A percentile compares a stretch with the other conserved stretches of the same genome.
Evolutionary conservation across 2,113 vertebrate genomes (phyloP).

Genomic region (Anguilla japonica): DNA sequence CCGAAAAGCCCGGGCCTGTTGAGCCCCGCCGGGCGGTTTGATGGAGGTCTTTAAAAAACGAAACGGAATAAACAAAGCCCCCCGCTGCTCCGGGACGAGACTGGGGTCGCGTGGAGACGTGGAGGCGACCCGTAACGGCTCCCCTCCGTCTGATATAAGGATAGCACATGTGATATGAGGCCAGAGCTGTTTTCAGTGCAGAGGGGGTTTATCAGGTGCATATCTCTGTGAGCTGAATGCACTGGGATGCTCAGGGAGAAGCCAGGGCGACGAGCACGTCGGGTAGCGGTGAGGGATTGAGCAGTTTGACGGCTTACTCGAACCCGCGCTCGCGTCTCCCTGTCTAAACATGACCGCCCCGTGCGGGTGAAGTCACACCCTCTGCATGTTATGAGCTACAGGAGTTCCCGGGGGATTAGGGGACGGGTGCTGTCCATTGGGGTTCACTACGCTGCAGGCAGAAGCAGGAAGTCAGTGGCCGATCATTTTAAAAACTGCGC

Average conservation of each 20-base stretch:
- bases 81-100: background rate
- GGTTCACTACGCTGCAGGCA: background rate
- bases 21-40: background rate
- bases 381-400: background rate
- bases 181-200: background rate
- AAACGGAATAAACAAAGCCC: background rate
- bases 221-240: background rate
- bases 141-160: background rate
- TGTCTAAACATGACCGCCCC: background rate
- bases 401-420: too few species aligned
- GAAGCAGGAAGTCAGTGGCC: background rate
- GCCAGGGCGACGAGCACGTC: background rate
- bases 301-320: background rate
- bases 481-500: background rate
- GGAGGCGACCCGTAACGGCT: background rate
- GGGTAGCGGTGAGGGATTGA: background rate
- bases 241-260: background rate
- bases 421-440: too few species aligned
- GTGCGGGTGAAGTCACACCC: background rate
- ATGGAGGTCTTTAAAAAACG: constrained; percentile 1
- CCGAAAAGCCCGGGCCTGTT: background rate
- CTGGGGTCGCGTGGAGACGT: background rate
- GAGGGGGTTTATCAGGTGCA: background rate
- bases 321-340: background rate
- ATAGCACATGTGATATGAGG: background rate